These are phyloP conservation scores for Agriopis leucophaearia DNA, from an alignment of 2,888 invertebrate species.

Conservation along the genomic window DNA sequence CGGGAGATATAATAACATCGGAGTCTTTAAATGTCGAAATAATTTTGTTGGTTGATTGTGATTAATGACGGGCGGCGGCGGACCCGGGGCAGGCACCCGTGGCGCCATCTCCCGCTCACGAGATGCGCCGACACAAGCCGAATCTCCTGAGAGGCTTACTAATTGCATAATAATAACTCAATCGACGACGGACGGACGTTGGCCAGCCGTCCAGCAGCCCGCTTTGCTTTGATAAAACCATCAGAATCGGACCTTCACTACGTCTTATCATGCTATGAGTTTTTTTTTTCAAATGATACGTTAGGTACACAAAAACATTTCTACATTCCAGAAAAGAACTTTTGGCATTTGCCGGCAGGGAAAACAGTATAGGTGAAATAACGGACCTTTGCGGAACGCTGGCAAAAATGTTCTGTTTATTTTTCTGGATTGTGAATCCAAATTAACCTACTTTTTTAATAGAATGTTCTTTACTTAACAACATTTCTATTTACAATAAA, in stretches of 20 bases:
- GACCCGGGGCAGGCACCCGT: constrained; percentile 61
- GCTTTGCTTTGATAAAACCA: constrained; percentile 52
- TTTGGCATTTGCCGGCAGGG: background rate
- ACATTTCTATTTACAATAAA: no score
- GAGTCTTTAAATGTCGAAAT: constrained; percentile 80
- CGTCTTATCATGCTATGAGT: background rate
- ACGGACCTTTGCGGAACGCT: background rate
- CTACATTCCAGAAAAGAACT: background rate
- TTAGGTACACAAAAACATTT: background rate
- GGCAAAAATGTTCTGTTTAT: no score
- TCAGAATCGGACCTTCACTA: constrained; percentile 20
- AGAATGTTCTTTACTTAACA: no score
- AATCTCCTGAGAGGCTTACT: constrained; percentile 69
- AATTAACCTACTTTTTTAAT: no score
- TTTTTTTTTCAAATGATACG: background rate
- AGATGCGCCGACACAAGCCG: constrained; percentile 54
- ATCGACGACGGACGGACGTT: constrained; percentile 67
- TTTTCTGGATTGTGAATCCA: no score
- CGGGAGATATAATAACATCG: constrained; percentile 72
- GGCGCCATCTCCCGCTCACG: constrained; percentile 63
- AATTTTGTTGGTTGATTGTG: constrained; percentile 83
- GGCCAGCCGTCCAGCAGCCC: constrained; percentile 2
- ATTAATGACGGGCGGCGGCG: constrained; percentile 75
- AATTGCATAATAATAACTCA: constrained; percentile 84
- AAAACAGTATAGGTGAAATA: background rate